These are phyloP conservation scores for Rhea pennata DNA, from an alignment of 2,113 vertebrate genomes.

Conservation along the genomic window DNA sequence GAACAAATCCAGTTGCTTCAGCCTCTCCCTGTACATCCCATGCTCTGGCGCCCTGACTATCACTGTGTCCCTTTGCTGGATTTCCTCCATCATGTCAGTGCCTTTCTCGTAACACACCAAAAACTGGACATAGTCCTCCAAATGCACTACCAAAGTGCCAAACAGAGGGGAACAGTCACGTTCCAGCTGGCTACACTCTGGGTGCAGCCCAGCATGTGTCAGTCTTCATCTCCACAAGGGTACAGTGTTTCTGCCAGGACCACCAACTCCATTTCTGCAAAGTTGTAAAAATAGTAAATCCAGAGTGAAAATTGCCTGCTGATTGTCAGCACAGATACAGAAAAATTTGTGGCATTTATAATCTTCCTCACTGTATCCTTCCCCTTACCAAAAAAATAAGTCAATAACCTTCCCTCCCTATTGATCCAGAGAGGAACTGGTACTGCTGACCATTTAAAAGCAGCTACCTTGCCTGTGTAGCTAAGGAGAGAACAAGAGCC, in stretches of 20 bases:
- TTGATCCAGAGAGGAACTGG: neutral
- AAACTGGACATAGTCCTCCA: neutral
- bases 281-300: neutral
- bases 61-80: neutral
- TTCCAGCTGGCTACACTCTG: neutral
- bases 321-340: neutral
- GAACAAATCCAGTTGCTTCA: neutral
- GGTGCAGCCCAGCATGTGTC: no score
- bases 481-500: neutral
- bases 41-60: neutral
- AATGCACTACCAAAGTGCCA: neutral
- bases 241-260: neutral
- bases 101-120: neutral
- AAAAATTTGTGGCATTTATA: neutral
- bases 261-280: neutral
- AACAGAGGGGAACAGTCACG: neutral
- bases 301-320: neutral
- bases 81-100: neutral
- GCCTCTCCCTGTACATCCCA: neutral
- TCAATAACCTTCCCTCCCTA: neutral
- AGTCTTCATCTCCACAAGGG: neutral
- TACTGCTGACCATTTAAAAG: neutral
- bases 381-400: neutral
- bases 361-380: neutral
- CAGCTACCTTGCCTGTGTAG: neutral